These are phyloP conservation scores for Dryoscopus gambensis DNA, from an alignment of 2,113 vertebrate genomes.

Conservation along the genomic window DNA sequence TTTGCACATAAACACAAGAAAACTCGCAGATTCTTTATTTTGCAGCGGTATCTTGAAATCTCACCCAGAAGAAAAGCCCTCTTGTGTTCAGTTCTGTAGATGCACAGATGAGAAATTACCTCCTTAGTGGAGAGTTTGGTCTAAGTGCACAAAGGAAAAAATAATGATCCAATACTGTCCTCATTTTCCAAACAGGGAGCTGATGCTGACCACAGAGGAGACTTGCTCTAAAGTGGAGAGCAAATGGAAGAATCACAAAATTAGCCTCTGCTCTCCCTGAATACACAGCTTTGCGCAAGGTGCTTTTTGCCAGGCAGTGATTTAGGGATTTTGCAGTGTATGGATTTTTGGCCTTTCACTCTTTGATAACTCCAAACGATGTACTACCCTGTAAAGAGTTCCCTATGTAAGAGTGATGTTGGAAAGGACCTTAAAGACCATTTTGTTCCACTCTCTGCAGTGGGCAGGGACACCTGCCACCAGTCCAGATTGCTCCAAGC, in stretches of 20 bases:
- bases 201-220: neutral
- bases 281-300: neutral
- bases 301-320: neutral
- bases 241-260: neutral
- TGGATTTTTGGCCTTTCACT: neutral
- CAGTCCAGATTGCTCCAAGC: rapidly evolving
- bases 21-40: neutral
- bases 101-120: neutral
- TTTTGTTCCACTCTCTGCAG: neutral
- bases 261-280: neutral
- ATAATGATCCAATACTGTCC: neutral
- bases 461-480: neutral
- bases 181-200: neutral
- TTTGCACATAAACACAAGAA: constrained; percentile 8
- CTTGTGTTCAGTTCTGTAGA: neutral
- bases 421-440: neutral
- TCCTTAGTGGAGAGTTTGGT: neutral
- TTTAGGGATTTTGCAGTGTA: neutral
- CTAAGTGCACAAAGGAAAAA: neutral
- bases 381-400: no score
- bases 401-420: neutral
- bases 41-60: neutral
- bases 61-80: constrained; percentile 27
- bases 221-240: neutral
- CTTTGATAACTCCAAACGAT: neutral